These are phyloP conservation scores for Acridotheres tristis DNA, from an alignment of 2,797 vertebrate species.

Conservation along the genomic window DNA sequence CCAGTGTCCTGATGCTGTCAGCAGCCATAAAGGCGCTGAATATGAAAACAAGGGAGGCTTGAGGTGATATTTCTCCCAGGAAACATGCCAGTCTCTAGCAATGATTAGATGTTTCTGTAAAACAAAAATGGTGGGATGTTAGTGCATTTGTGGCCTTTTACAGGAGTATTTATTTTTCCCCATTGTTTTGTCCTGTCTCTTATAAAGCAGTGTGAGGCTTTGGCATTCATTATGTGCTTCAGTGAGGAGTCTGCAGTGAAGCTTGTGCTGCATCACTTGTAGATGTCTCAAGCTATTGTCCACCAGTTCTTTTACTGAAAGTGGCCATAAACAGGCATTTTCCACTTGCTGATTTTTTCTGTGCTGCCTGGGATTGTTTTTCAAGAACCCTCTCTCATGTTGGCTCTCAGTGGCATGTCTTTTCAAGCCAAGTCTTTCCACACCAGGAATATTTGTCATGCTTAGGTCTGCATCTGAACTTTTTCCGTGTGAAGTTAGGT, in stretches of 20 bases:
- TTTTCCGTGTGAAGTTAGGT: not conserved
- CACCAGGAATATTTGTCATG: not conserved
- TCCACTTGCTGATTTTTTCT: not conserved
- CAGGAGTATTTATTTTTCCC: fast-evolving
- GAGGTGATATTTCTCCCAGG: not conserved
- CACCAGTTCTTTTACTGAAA: not conserved
- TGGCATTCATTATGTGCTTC: not conserved
- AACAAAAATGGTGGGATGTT: not conserved
- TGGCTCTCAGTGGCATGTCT: not conserved
- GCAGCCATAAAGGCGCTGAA: not conserved
- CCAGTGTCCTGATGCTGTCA: not conserved
- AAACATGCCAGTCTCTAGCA: not conserved
- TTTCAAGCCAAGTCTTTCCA: not conserved
- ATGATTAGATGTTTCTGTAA: not conserved
- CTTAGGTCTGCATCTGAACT: not conserved
- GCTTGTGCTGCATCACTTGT: not conserved
- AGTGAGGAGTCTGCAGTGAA: not conserved
- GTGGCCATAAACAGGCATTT: not conserved
- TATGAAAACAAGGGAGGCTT: not conserved
- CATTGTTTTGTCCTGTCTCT: not conserved
- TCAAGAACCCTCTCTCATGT: not conserved
- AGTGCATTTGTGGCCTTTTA: not conserved
- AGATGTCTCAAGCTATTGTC: not conserved
- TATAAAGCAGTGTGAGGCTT: not conserved
- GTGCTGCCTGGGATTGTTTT: not conserved